These are phyloP conservation scores for Mythimna impura DNA, from an alignment of 2,888 invertebrate species.

Conservation along the genomic window DNA sequence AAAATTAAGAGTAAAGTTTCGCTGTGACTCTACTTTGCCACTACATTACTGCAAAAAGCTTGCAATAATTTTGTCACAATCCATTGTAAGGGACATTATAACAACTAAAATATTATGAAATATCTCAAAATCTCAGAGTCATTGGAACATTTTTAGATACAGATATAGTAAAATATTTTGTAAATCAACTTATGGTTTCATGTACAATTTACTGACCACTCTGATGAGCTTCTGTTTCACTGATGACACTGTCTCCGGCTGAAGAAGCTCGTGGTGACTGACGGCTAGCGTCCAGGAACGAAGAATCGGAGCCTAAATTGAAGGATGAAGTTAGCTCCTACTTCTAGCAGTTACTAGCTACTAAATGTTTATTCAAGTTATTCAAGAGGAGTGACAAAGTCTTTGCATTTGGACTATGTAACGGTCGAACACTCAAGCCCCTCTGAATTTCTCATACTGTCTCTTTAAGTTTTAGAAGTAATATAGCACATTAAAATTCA, in stretches of 20 bases:
- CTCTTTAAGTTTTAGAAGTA: neutral
- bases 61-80: conserved; percentile 70
- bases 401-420: conserved; percentile 15
- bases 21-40: conserved; percentile 90
- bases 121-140: conserved; percentile 46
- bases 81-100: conserved; percentile 46
- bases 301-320: conserved; percentile 86
- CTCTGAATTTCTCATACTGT: neutral
- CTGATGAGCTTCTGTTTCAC: conserved; percentile 88
- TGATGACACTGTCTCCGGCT: conserved; percentile 86
- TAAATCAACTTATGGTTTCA: conserved; percentile 15
- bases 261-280: conserved; percentile 88
- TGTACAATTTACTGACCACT: conserved; percentile 83
- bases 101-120: conserved; percentile 16
- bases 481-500: too few relatives aligned
- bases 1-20: conserved; percentile 89
- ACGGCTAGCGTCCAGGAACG: conserved; percentile 86
- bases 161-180: conserved; percentile 11
- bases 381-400: conserved; percentile 43
- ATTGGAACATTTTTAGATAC: conserved; percentile 26
- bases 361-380: conserved; percentile 2
- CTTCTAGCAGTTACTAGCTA: conserved; percentile 62
- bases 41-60: conserved; percentile 85
- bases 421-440: neutral
- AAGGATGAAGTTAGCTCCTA: conserved; percentile 73